A percentile compares a stretch with the other conserved stretches of the same genome.
phyloP scores from a whole-genome alignment of 2,113 vertebrate species.

The Crypturellus undulatus region DNA sequence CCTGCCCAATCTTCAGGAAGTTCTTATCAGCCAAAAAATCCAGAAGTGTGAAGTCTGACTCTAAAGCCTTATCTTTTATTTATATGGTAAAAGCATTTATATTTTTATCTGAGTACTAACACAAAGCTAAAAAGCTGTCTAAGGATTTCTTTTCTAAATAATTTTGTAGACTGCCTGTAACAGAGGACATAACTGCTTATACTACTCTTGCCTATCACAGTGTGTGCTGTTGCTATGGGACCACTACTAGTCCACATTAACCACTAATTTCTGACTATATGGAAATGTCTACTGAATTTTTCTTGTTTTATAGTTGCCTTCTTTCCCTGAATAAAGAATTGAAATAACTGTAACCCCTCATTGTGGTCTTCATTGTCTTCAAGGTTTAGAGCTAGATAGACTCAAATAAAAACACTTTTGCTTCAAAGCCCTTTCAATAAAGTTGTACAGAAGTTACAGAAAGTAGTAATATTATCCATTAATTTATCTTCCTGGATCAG shows the following conservation, averaged over 20 bases:
- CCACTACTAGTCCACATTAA: neutral
- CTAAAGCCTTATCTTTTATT: neutral
- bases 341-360: neutral
- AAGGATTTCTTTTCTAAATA: neutral
- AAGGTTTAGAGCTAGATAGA: neutral
- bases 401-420: neutral
- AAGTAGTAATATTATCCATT: neutral
- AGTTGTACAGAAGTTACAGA: neutral
- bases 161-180: neutral
- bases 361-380: neutral
- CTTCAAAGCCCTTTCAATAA: neutral
- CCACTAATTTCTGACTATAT: neutral
- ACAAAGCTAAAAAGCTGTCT: neutral
- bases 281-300: neutral
- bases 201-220: fast-evolving
- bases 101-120: neutral
- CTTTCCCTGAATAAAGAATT: constrained; percentile 43
- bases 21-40: neutral
- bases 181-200: neutral
- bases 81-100: neutral
- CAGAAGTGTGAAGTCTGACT: neutral
- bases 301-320: neutral
- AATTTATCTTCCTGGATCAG: neutral
- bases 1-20: neutral
- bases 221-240: neutral